These are phyloP conservation scores for Pseudoips prasinana DNA, from an alignment of 2,888 invertebrate genomes.

Conservation along the genomic window DNA sequence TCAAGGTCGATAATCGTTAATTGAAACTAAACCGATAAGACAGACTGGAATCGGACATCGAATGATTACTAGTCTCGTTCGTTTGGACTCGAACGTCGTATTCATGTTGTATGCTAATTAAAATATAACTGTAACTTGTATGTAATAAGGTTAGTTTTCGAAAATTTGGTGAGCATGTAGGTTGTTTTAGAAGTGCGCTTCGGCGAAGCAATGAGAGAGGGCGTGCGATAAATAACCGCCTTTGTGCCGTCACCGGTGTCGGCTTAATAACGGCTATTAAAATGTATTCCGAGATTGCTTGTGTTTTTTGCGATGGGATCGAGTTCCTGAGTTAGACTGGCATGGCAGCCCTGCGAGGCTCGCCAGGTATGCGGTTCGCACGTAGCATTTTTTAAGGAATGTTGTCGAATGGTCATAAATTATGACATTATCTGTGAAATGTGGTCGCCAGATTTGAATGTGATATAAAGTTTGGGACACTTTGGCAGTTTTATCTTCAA, in stretches of 20 bases:
- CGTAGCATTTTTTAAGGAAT: constrained; percentile 31
- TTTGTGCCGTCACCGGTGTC: constrained; percentile 79
- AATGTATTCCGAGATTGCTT: constrained; percentile 76
- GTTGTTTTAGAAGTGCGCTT: constrained; percentile 63
- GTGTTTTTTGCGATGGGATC: constrained; percentile 61
- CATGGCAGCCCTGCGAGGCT: constrained; percentile 32
- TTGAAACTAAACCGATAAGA: constrained; percentile 48
- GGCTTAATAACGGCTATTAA: constrained; percentile 78
- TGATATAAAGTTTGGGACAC: constrained; percentile 11
- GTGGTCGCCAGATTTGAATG: constrained; percentile 13
- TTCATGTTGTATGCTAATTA: constrained; percentile 41
- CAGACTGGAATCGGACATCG: constrained; percentile 69
- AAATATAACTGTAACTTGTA: constrained; percentile 49
- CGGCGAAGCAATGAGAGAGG: constrained; percentile 79
- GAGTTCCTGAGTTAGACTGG: constrained; percentile 45
- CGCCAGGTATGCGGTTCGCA: constrained; percentile 50
- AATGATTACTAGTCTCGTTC: constrained; percentile 76
- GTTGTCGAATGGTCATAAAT: constrained; percentile 23
- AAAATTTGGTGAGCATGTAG: constrained; percentile 38
- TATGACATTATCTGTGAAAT: constrained; percentile 17
- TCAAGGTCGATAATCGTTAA: constrained; percentile 42
- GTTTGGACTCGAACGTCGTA: constrained; percentile 65
- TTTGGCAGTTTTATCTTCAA: too few species aligned
- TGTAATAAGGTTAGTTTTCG: constrained; percentile 53
- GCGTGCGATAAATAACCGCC: constrained; percentile 81